A percentile compares a stretch with the other conserved stretches of the same genome.
Conservation (phyloP, 92 coral and sea anemone genomes). For the Epizoanthus rinbou region DNA sequence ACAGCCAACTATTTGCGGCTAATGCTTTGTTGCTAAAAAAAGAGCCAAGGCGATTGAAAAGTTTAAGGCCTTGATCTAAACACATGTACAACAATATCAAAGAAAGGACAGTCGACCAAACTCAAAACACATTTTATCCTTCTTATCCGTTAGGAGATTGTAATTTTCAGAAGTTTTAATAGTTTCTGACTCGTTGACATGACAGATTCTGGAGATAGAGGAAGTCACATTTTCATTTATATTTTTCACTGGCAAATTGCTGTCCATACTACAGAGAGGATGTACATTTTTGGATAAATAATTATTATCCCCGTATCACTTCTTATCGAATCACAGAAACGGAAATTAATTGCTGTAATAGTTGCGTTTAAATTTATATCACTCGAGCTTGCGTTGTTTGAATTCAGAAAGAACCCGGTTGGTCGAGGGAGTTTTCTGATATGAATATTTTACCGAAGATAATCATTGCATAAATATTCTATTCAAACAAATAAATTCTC, state of each 20-base stretch:
- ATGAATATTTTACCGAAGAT: conserved; percentile 22
- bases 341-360: not conserved
- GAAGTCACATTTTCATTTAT: no score
- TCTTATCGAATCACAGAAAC: not conserved
- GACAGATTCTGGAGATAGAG: no score
- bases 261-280: not conserved
- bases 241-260: no score
- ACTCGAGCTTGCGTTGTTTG: not conserved
- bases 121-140: not conserved
- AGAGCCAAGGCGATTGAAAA: not conserved
- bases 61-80: not conserved
- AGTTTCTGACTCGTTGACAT: no score
- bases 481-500: conserved; percentile 31
- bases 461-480: conserved; percentile 38
- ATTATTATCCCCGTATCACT: not conserved
- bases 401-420: not conserved
- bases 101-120: no score
- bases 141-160: no score
- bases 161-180: no score
- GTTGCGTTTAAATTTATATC: not conserved
- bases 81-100: not conserved
- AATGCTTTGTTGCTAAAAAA: conserved; percentile 2
- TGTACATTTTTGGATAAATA: not conserved
- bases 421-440: not conserved
- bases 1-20: conserved; percentile 20